Percentiles rank a stretch among this genome's conserved stretches.
Conservation (phyloP, 2,888 invertebrate species). For the Nomada fabriciana region DNA sequence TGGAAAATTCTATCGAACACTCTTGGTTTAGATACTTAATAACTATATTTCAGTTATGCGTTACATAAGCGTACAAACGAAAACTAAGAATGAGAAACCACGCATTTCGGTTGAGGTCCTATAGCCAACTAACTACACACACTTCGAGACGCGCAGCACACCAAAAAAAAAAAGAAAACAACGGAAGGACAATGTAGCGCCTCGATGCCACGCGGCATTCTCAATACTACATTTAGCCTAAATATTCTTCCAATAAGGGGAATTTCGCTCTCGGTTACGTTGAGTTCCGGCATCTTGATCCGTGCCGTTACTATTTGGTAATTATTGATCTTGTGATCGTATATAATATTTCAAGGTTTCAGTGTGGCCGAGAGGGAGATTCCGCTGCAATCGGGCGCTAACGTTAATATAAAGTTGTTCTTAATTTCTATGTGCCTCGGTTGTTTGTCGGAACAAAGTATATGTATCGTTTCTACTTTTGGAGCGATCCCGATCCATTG, state of each 20-base stretch:
- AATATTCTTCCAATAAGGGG: neutral
- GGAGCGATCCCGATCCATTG: constrained; percentile 32
- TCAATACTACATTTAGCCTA: too few species aligned
- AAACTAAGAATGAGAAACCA: too few species aligned
- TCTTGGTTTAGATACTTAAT: too few species aligned
- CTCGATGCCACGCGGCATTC: too few species aligned
- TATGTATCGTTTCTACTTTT: constrained; percentile 13
- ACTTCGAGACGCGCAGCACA: too few species aligned
- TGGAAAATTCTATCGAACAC: too few species aligned
- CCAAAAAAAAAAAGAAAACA: too few species aligned
- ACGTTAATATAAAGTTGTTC: constrained; percentile 21
- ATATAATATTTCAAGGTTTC: constrained; percentile 8
- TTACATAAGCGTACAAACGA: too few species aligned
- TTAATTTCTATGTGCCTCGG: constrained; percentile 7
- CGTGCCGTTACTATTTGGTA: neutral
- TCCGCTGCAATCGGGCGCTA: constrained; percentile 14
- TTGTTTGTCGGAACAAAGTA: constrained; percentile 21
- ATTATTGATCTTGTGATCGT: neutral
- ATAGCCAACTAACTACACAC: too few species aligned
- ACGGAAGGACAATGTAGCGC: too few species aligned
- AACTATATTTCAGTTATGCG: too few species aligned
- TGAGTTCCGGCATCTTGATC: neutral
- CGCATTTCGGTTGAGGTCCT: too few species aligned
- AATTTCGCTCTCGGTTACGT: constrained; percentile 17
- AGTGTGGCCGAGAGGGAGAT: constrained; percentile 18